Evolutionary conservation across 1,140 invertebrate species (phyloP).

Genomic region (Apis florea): DNA sequence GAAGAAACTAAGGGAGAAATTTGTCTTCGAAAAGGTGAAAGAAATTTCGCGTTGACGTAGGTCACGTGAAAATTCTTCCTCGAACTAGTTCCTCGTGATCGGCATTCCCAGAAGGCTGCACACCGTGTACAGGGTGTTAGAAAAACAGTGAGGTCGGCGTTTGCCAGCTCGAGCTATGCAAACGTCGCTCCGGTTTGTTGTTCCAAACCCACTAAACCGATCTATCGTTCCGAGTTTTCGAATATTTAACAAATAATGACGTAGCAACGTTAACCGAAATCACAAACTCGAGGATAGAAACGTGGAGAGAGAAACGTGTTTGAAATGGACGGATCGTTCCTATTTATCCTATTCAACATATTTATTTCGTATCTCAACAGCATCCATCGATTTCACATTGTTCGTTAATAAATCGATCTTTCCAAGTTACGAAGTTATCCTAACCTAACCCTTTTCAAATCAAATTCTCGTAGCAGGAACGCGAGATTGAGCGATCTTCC

Average conservation of each 20-base stretch:
- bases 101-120: slow-evolving; percentile 29
- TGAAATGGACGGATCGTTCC: background rate
- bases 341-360: no score
- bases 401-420: no score
- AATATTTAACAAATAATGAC: slow-evolving; percentile 65
- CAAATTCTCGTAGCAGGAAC: no score
- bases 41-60: slow-evolving; percentile 25
- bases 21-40: background rate
- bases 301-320: background rate
- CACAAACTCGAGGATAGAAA: slow-evolving; percentile 11
- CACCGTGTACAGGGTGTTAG: slow-evolving; percentile 49
- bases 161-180: slow-evolving; percentile 48
- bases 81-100: slow-evolving; percentile 26
- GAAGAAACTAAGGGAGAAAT: background rate
- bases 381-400: no score
- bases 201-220: slow-evolving; percentile 43
- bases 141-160: slow-evolving; percentile 53
- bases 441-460: no score
- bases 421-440: no score
- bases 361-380: no score
- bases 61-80: slow-evolving; percentile 27
- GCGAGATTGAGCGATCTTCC: no score
- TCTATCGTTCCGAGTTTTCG: slow-evolving; percentile 50
- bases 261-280: slow-evolving; percentile 22
- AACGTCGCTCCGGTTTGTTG: slow-evolving; percentile 56